Conservation (phyloP, 2,113 vertebrate genomes). For the Stegastes partitus region DNA sequence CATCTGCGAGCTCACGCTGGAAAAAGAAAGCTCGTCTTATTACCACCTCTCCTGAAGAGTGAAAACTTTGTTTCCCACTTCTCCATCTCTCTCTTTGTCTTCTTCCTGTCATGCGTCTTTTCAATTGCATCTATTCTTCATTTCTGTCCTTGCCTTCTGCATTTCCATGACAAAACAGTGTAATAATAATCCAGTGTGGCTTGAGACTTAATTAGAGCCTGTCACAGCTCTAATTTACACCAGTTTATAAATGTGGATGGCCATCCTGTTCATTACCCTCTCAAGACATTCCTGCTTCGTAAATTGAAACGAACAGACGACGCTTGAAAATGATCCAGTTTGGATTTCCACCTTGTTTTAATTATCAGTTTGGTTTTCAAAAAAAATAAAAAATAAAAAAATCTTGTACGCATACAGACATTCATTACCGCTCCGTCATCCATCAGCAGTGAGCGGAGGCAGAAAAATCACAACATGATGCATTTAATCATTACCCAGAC, state of each 20-base stretch:
- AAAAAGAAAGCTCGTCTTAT: slow-evolving; percentile 62
- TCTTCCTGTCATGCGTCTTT: slow-evolving; percentile 19
- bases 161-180: slow-evolving; percentile 51
- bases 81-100: slow-evolving; percentile 40
- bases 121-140: slow-evolving; percentile 23
- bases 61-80: slow-evolving; percentile 49
- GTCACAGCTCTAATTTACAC: slow-evolving; percentile 50
- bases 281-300: slow-evolving; percentile 35
- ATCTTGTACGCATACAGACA: slow-evolving; percentile 4
- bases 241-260: slow-evolving; percentile 47
- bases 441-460: neutral
- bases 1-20: slow-evolving; percentile 61
- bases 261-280: slow-evolving; percentile 55
- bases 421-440: slow-evolving; percentile 7
- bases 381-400: neutral
- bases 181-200: slow-evolving; percentile 46
- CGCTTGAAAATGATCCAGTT: slow-evolving; percentile 30
- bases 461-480: slow-evolving; percentile 19
- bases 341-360: slow-evolving; percentile 41
- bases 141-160: slow-evolving; percentile 11
- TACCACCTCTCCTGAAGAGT: slow-evolving; percentile 29
- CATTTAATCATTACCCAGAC: slow-evolving; percentile 11
- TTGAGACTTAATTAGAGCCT: slow-evolving; percentile 62
- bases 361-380: slow-evolving; percentile 14
- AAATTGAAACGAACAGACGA: slow-evolving; percentile 45